These are phyloP conservation scores for Falco naumanni DNA, from an alignment of 2,797 vertebrate genomes.

Conservation along the genomic window DNA sequence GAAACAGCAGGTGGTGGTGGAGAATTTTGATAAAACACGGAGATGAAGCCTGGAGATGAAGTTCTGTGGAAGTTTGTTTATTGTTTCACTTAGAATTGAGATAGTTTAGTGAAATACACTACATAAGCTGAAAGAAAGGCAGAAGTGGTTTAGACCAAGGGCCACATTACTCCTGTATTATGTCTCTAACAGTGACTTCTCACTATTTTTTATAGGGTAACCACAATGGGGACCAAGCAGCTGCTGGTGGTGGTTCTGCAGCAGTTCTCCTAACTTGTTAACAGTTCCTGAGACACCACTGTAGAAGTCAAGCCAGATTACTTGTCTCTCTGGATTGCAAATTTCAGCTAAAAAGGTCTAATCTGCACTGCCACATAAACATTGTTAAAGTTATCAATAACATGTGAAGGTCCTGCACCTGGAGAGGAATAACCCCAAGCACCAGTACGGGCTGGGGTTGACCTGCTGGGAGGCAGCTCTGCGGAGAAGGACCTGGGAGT, in stretches of 20 bases:
- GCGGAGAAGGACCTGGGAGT: too few relatives aligned
- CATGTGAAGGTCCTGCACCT: background rate
- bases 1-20: constrained; percentile 47
- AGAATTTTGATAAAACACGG: background rate
- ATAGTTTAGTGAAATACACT: background rate
- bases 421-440: too few relatives aligned
- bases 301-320: background rate
- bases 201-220: accelerated
- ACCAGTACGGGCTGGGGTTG: too few relatives aligned
- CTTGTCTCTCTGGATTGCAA: background rate
- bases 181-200: background rate
- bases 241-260: background rate
- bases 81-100: background rate
- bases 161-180: background rate
- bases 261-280: background rate
- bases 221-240: background rate
- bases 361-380: background rate
- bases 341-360: background rate
- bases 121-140: background rate
- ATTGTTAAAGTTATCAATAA: background rate
- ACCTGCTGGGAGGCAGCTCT: too few relatives aligned
- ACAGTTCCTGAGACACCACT: background rate
- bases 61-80: background rate
- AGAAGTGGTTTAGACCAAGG: background rate
- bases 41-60: background rate